A percentile compares a stretch with the other conserved stretches of the same genome.
Evolutionary conservation across 2,797 vertebrate genomes (phyloP).

Genomic region (Psittacula echo): DNA sequence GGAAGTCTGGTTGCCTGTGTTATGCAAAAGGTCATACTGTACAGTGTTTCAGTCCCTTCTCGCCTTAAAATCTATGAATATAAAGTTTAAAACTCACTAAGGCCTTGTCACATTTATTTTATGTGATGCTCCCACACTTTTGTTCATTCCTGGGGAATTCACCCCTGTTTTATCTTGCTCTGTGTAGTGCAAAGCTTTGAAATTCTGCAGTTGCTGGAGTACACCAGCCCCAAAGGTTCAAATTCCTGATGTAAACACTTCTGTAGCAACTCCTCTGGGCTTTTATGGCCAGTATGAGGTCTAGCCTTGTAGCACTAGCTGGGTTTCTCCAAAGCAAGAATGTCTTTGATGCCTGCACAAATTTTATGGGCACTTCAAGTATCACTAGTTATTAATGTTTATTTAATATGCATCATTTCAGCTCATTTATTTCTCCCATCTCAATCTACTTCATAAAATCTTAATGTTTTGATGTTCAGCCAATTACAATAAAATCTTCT

Average conservation of each 20-base stretch:
- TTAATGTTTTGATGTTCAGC: not conserved
- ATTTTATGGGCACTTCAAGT: not conserved
- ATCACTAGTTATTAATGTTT: not conserved
- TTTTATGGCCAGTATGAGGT: not conserved
- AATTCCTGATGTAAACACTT: not conserved
- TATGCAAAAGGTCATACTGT: not conserved
- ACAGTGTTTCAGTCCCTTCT: not conserved
- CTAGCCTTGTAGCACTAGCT: not conserved
- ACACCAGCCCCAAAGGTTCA: not conserved
- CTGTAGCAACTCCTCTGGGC: not conserved
- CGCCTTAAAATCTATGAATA: not conserved
- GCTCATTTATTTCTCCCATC: not conserved
- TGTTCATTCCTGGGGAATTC: not conserved
- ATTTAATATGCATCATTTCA: slow-evolving; percentile 21
- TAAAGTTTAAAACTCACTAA: slow-evolving; percentile 1
- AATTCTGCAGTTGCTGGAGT: not conserved
- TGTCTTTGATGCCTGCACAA: not conserved
- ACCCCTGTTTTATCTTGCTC: not conserved
- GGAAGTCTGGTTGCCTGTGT: not conserved
- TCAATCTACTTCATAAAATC: not conserved
- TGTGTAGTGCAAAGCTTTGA: not conserved
- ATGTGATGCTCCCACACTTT: not conserved
- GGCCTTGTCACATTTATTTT: not conserved
- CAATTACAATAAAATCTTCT: not conserved
- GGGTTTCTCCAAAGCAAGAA: not conserved